Evolutionary conservation across 2,113 vertebrate genomes (phyloP), one percentile per base, ranked within the genome.

Genomic region (Aramus guarauna): DNA sequence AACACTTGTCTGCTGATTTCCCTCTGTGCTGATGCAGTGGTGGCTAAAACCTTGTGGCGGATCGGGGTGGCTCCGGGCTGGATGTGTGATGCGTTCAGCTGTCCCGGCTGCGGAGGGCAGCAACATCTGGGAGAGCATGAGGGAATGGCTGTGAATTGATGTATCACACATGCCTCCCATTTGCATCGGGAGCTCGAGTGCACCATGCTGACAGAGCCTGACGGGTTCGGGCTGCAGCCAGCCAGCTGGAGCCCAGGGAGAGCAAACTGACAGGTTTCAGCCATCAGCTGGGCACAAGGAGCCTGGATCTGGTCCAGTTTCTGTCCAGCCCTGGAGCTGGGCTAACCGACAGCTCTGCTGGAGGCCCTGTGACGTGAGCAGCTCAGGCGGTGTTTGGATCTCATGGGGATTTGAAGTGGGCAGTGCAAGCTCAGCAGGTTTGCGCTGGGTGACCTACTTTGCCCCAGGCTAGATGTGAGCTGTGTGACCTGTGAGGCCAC

Each of bases 91-190:
- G 56, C 32, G 56, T 76, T 96, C 93, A 96, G 87, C 90, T 91
- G 90, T 93, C 94, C 85, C 0, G 1, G 77, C 72, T 91, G 79
- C 0, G 4, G 81, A 94, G 87, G 90, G 62, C 93, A 96, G 81
- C 74, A 96, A 91, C 96, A 96, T 96, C 93, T 94, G 96, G 79
- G 85, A 87, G 71, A 91, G 76, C 90, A 93, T 26, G 93, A 91
- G 74, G 81, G 81, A 94, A 96, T 92, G 86, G 87, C 84, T 90
- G 90, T 1, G 11, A 93, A 79, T 9, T 96, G 94, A 96, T 90
- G 93, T 37, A 81, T 89, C 74, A 58, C 92, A 95, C 77, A 91
- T 91, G 92, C 92, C 81, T 97, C 77, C 52, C 84, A 76, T 85
- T 93, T 4, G 34, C 23, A 9, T 45, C 2, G 27, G 94, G 85